Evolutionary conservation across 2,797 vertebrate genomes (phyloP).

Genomic region (Odontamblyopus lacepedii): DNA sequence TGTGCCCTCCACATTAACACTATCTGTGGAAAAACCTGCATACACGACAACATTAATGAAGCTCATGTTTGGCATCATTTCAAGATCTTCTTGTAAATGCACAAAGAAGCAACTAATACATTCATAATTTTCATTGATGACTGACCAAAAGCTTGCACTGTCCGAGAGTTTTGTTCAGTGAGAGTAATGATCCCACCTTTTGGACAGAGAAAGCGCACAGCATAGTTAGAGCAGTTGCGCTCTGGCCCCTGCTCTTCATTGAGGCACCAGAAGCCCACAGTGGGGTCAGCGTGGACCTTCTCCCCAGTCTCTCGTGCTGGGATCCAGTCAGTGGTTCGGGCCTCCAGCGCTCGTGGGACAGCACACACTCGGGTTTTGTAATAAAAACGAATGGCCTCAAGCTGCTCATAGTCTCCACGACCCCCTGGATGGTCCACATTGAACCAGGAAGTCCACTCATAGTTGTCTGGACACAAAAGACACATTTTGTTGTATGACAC

Average conservation of each 20-base stretch:
- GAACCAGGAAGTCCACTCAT: conserved; percentile 90
- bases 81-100: neutral
- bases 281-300: conserved; percentile 79
- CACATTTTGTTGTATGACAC: neutral
- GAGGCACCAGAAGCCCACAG: conserved; percentile 89
- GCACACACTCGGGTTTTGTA: conserved; percentile 83
- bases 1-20: conserved; percentile 49
- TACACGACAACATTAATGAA: neutral
- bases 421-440: conserved; percentile 91
- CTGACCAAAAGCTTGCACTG: neutral
- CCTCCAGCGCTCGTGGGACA: conserved; percentile 80
- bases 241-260: conserved; percentile 84
- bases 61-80: neutral
- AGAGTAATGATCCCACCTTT: conserved; percentile 67
- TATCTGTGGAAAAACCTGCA: conserved; percentile 34
- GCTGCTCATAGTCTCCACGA: conserved; percentile 86
- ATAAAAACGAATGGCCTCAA: conserved; percentile 89
- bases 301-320: conserved; percentile 83
- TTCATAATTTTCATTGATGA: neutral
- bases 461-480: conserved; percentile 66
- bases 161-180: neutral
- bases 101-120: neutral
- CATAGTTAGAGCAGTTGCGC: conserved; percentile 89
- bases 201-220: conserved; percentile 87
- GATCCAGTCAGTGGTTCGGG: conserved; percentile 87